These are phyloP conservation scores for Haliclona indistincta DNA, from an alignment of 37 sponge, comb jelly and placozoan genomes.

Conservation along the genomic window DNA sequence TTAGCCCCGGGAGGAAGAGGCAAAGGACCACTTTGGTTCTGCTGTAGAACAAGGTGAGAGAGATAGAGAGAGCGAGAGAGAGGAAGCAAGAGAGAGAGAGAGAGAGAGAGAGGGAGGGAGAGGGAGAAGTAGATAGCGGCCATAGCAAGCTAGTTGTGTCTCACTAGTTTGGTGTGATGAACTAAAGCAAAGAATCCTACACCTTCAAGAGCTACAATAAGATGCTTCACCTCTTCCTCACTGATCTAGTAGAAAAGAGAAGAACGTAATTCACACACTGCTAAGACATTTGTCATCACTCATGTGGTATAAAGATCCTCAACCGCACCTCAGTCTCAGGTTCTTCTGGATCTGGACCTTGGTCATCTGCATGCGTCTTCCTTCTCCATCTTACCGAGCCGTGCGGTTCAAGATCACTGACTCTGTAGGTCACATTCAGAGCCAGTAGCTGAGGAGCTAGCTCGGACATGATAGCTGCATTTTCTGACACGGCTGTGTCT, in stretches of 20 bases:
- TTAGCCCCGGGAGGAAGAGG: constrained; percentile 15
- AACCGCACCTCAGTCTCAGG: no score
- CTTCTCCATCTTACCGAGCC: constrained; percentile 61
- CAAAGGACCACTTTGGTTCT: neutral
- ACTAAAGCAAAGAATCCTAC: constrained; percentile 42
- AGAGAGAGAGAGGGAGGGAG: neutral
- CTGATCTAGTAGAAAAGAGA: neutral
- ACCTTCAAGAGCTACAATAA: constrained; percentile 39
- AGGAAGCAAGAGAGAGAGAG: no score
- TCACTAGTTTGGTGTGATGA: constrained; percentile 30
- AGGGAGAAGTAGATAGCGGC: neutral
- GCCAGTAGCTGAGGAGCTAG: constrained; percentile 27
- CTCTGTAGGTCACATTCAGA: constrained; percentile 30
- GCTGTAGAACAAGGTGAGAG: neutral
- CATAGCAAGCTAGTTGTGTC: neutral
- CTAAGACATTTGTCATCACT: no score
- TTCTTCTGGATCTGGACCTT: no score
- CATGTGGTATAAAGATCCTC: no score
- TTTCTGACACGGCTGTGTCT: constrained; percentile 43
- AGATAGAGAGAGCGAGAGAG: no score
- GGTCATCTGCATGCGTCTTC: no score
- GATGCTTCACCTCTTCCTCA: constrained; percentile 19
- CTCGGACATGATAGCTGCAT: constrained; percentile 38
- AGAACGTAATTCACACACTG: no score
- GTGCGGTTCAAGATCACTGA: constrained; percentile 2